phyloP scores from a whole-genome alignment of 2,888 invertebrate species.

The Spatulosminthurus flaviceps region DNA sequence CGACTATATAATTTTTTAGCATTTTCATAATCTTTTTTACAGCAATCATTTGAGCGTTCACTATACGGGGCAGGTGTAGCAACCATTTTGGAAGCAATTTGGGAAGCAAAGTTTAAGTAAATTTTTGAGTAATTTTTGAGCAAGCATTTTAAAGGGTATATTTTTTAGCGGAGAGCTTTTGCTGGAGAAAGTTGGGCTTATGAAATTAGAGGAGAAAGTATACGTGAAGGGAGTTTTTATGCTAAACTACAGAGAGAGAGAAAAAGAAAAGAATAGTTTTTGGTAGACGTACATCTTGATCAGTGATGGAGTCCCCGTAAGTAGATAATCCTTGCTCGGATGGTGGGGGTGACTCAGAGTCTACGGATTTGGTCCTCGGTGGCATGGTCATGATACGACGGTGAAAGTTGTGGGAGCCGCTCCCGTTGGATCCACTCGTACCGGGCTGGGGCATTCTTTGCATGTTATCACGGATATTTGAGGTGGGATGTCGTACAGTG shows the following conservation, averaged over 20 bases:
- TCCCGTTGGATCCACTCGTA: slow-evolving; percentile 26
- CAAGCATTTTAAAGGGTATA: too few species aligned
- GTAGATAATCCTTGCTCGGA: slow-evolving; percentile 60
- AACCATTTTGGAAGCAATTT: too few species aligned
- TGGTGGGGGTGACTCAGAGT: slow-evolving; percentile 63
- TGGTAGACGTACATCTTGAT: slow-evolving; percentile 61
- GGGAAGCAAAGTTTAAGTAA: too few species aligned
- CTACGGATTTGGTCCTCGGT: slow-evolving; percentile 63
- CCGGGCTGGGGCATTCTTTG: neutral
- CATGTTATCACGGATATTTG: neutral
- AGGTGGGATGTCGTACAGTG: slow-evolving; percentile 43
- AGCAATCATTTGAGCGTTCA: too few species aligned
- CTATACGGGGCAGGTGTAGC: too few species aligned
- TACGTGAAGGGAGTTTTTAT: too few species aligned
- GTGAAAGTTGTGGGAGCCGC: slow-evolving; percentile 45
- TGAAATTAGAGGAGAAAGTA: neutral
- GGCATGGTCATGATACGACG: slow-evolving; percentile 60
- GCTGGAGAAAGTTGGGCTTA: too few species aligned
- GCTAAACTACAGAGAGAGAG: too few species aligned
- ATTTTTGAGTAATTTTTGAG: too few species aligned
- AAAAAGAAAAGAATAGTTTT: neutral
- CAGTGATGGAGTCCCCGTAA: slow-evolving; percentile 62
- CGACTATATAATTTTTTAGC: too few species aligned
- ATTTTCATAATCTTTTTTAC: too few species aligned
- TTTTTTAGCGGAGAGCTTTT: too few species aligned